Evolutionary conservation across 1,140 invertebrate species (phyloP).

Genomic region (Uloborus diversus): DNA sequence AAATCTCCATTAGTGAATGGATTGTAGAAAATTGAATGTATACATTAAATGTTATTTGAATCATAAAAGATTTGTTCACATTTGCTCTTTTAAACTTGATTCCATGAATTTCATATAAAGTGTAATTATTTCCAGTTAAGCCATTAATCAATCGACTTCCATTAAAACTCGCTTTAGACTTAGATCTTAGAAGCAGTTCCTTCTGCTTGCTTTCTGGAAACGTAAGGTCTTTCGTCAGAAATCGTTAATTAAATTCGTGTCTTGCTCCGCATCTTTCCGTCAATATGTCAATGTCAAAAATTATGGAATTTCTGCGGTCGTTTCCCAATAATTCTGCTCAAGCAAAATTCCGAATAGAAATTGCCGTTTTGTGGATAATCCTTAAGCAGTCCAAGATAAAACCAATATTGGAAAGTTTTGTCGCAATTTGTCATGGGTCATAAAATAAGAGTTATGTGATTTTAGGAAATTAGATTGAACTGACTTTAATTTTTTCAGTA

Average conservation of each 20-base stretch:
- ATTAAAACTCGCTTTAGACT: no score
- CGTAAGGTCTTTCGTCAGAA: not conserved
- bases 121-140: no score
- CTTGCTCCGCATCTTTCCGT: not conserved
- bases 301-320: slow-evolving; percentile 6
- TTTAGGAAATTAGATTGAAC: not conserved
- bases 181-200: no score
- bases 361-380: not conserved
- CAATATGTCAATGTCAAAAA: slow-evolving; percentile 24
- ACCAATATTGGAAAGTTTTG: not conserved
- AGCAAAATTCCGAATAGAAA: not conserved
- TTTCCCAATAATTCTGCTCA: slow-evolving; percentile 5
- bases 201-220: no score
- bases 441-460: not conserved
- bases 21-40: no score
- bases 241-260: slow-evolving; percentile 24
- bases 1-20: no score
- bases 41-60: no score
- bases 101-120: no score
- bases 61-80: no score
- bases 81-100: no score
- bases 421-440: not conserved
- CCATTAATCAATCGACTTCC: no score
- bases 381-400: not conserved
- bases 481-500: no score